A percentile compares a stretch with the other conserved stretches of the same genome.
These are phyloP conservation scores for Cossypha caffra DNA, from an alignment of 2,797 vertebrate species.

Conservation along the genomic window DNA sequence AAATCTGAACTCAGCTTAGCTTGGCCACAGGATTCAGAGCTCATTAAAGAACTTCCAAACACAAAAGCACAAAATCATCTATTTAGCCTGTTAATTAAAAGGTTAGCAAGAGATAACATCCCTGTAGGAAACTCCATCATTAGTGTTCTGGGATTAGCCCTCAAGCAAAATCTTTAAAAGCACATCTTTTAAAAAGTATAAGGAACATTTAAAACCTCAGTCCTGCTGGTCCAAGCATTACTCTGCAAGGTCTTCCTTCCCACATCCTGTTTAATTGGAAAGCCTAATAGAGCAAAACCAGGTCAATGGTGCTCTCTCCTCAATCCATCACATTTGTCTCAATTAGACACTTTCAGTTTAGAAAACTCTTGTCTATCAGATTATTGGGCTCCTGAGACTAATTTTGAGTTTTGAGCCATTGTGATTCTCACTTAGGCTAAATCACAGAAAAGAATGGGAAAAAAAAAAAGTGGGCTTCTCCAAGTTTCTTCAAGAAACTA, in stretches of 20 bases:
- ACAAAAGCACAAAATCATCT: not conserved
- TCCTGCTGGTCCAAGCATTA: not conserved
- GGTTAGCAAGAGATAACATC: conserved; percentile 15
- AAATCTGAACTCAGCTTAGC: not conserved
- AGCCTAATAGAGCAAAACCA: conserved; percentile 61
- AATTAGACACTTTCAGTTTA: conserved; percentile 52
- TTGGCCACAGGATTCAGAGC: not conserved
- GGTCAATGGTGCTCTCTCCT: conserved; percentile 59
- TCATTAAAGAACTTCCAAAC: conserved; percentile 51
- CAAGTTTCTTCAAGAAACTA: not conserved
- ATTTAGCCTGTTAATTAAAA: conserved; percentile 54
- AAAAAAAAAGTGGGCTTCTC: not conserved
- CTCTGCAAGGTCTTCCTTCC: conserved; percentile 45
- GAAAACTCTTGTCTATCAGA: conserved; percentile 60
- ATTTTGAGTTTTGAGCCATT: not conserved
- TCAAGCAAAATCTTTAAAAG: not conserved
- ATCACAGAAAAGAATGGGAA: not conserved
- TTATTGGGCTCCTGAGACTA: not conserved
- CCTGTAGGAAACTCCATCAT: not conserved
- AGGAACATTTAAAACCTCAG: not conserved
- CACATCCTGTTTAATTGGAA: conserved; percentile 63
- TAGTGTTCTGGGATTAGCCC: not conserved
- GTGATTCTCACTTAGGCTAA: not conserved
- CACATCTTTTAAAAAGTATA: not conserved
- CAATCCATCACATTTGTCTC: conserved; percentile 51